A percentile compares a stretch with the other conserved stretches of the same genome.
These are phyloP conservation scores for Pluvialis apricaria DNA, from an alignment of 2,113 vertebrate species.

Conservation along the genomic window DNA sequence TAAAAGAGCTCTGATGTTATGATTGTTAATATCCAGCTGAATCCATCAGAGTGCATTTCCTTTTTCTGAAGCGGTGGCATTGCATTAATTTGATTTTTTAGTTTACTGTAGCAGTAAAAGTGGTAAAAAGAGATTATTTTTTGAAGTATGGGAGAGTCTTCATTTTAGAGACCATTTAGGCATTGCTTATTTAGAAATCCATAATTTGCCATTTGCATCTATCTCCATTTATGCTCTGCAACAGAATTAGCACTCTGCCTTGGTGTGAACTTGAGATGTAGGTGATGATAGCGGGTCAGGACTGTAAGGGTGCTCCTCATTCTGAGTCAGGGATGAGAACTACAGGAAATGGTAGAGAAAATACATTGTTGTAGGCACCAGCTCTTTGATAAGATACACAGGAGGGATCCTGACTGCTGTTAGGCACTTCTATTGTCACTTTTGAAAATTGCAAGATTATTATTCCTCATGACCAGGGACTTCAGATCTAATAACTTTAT, in stretches of 20 bases:
- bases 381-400: not conserved
- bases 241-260: not conserved
- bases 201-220: not conserved
- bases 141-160: not conserved
- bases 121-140: constrained; percentile 3
- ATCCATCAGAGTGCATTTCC: not conserved
- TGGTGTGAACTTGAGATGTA: rapidly evolving
- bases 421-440: not conserved
- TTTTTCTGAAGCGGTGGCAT: not conserved
- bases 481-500: not conserved
- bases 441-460: not conserved
- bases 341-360: not conserved
- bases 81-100: not conserved
- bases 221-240: not conserved
- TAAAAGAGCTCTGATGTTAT: not conserved
- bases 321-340: not conserved
- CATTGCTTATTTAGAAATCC: not conserved
- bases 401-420: not conserved
- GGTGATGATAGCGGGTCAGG: not conserved
- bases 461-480: not conserved
- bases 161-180: not conserved
- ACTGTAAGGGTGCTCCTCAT: not conserved
- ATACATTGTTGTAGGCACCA: not conserved
- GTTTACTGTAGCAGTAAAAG: not conserved
- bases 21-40: not conserved